Evolutionary conservation across 2,888 invertebrate genomes (phyloP).

Genomic region (Athripsodes cinereus): DNA sequence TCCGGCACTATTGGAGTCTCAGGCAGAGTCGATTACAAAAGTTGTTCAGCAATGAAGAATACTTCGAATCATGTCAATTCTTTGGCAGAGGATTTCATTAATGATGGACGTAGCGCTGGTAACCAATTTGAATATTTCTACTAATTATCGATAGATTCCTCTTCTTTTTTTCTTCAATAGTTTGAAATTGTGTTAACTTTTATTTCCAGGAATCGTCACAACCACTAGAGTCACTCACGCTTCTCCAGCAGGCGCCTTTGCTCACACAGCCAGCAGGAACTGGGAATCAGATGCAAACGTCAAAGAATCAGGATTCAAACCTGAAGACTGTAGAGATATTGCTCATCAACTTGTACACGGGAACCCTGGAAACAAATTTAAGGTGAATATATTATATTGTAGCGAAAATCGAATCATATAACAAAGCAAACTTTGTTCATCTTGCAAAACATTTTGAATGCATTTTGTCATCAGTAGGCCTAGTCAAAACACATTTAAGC

Average conservation of each 20-base stretch:
- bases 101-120: slow-evolving; percentile 45
- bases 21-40: slow-evolving; percentile 54
- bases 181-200: too few species aligned
- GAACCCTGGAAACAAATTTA: slow-evolving; percentile 61
- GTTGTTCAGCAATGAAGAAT: slow-evolving; percentile 57
- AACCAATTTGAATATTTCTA: too few species aligned
- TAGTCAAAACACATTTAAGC: too few species aligned
- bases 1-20: slow-evolving; percentile 70
- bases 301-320: slow-evolving; percentile 41
- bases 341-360: slow-evolving; percentile 63
- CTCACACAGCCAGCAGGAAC: slow-evolving; percentile 58
- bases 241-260: slow-evolving; percentile 62
- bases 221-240: slow-evolving; percentile 77
- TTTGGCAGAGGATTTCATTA: slow-evolving; percentile 62
- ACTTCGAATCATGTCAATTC: slow-evolving; percentile 56
- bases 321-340: slow-evolving; percentile 60
- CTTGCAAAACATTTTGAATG: too few species aligned
- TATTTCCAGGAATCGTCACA: slow-evolving; percentile 58
- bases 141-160: too few species aligned
- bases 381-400: too few species aligned
- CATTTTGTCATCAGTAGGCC: too few species aligned
- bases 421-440: too few species aligned
- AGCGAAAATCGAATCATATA: too few species aligned
- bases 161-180: too few species aligned
- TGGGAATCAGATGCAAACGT: slow-evolving; percentile 67